Percentiles rank a stretch among this genome's conserved stretches.
These are phyloP conservation scores for Siphamia tubifer DNA, from an alignment of 2,113 vertebrate genomes.

Conservation along the genomic window DNA sequence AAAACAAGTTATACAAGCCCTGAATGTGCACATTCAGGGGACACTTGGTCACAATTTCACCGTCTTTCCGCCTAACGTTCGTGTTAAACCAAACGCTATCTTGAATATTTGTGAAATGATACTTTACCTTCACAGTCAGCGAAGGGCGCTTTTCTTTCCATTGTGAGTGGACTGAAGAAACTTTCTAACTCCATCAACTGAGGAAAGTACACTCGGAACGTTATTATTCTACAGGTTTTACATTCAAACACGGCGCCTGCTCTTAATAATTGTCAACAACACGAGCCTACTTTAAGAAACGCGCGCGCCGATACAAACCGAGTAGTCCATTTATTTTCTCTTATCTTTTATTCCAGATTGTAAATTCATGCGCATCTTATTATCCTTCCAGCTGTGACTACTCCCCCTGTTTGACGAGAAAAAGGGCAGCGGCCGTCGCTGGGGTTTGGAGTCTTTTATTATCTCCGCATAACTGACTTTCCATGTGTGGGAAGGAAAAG, in stretches of 20 bases:
- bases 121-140: constrained; percentile 72
- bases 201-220: constrained; percentile 49
- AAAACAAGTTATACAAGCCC: constrained; percentile 79
- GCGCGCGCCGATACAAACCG: not conserved
- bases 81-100: not conserved
- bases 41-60: not conserved
- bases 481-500: constrained; percentile 22
- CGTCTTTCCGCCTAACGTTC: not conserved
- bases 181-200: constrained; percentile 73
- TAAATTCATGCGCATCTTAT: constrained; percentile 82
- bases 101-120: not conserved
- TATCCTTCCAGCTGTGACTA: constrained; percentile 80
- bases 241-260: not conserved
- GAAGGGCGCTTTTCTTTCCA: constrained; percentile 71
- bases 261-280: not conserved
- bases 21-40: constrained; percentile 13
- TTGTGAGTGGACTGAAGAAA: constrained; percentile 65
- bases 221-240: constrained; percentile 15
- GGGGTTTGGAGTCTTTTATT: constrained; percentile 67
- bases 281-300: not conserved
- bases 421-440: constrained; percentile 15
- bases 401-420: constrained; percentile 61
- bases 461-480: constrained; percentile 27
- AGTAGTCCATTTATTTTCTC: constrained; percentile 54
- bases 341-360: constrained; percentile 72